Evolutionary conservation across 2,797 vertebrate species (phyloP), one percentile per base, ranked within the genome.

Genomic region (Cossypha dichroa): DNA sequence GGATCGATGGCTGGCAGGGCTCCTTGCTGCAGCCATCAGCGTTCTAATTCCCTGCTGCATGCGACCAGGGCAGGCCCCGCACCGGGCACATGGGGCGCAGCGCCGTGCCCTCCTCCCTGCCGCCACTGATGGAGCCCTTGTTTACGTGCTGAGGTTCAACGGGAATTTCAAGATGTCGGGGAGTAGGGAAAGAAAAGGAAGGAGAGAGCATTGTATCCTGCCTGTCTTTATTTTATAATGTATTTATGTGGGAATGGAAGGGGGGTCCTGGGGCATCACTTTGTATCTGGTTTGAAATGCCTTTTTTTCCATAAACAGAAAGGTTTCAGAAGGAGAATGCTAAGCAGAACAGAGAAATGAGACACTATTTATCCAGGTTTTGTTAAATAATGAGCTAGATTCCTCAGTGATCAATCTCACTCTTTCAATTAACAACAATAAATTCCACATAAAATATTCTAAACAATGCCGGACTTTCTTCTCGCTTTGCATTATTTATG

Each of bases 371-470:
- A 95, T 97, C 87, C 80, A 79, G 87, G 81, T 92, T 96, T 94
- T 93, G 94, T 93, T 94, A 95, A 96, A 93, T 95, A 97, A 96
- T 93, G 91, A 89, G 84, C 77, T 55, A 56, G 75, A 88, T 91
- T 83, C 78, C 84, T 92, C 43, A 34, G 83, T 67, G 80, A 97
- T 96, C 95, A 91, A 94, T 96, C 94, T 96, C 87, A 90, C 58
- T 36, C 49, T 23, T 94, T 94, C 94, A 96, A 97, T 96, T 96
- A 97, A 90, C 86, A 82, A 85, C 91, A 95, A 93, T 95, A 95
- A 91, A 92, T 91, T 94, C 70, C 88, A 94, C 94, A 91, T 96
- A 92, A 96, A 96, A 96, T 92, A 96, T 96, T 97, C 95, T 66
- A 96, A 96, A 93, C 67, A 95, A 85, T 59, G 73, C 86, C 31